Percentiles rank a stretch among this genome's conserved stretches.
Evolutionary conservation across 2,113 vertebrate species (phyloP).

Genomic region (Podilymbus podiceps): DNA sequence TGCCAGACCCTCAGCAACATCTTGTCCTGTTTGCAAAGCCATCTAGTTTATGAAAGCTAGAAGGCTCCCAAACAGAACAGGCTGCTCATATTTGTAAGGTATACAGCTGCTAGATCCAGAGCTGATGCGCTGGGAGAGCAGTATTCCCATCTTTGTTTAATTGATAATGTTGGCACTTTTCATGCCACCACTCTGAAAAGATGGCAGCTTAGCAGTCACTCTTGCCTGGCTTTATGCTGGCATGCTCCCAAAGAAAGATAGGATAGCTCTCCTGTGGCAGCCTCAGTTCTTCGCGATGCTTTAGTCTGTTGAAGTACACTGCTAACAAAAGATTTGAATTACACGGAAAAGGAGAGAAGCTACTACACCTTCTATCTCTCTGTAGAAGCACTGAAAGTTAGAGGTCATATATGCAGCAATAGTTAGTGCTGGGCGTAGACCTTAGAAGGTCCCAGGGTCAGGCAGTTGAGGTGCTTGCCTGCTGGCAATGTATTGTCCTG

Average conservation of each 20-base stretch:
- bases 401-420: neutral
- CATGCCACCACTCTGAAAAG: neutral
- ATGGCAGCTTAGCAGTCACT: neutral
- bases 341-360: neutral
- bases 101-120: constrained; percentile 17
- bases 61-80: constrained; percentile 17
- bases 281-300: neutral
- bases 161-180: constrained; percentile 33
- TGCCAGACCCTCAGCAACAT: constrained; percentile 27
- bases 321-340: neutral
- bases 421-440: neutral
- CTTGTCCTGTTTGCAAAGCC: constrained; percentile 44
- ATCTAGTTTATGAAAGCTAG: constrained; percentile 37
- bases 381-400: neutral
- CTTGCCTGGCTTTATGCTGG: constrained; percentile 5
- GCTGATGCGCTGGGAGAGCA: constrained; percentile 5
- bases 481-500: no score
- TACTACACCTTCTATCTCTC: neutral
- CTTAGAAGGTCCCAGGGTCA: neutral
- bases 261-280: neutral
- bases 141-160: constrained; percentile 43
- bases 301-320: neutral
- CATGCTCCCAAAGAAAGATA: constrained; percentile 1
- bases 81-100: constrained; percentile 15
- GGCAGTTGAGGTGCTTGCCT: neutral